Conservation (phyloP, 2,797 vertebrate species). For the Sebastes miniatus region DNA sequence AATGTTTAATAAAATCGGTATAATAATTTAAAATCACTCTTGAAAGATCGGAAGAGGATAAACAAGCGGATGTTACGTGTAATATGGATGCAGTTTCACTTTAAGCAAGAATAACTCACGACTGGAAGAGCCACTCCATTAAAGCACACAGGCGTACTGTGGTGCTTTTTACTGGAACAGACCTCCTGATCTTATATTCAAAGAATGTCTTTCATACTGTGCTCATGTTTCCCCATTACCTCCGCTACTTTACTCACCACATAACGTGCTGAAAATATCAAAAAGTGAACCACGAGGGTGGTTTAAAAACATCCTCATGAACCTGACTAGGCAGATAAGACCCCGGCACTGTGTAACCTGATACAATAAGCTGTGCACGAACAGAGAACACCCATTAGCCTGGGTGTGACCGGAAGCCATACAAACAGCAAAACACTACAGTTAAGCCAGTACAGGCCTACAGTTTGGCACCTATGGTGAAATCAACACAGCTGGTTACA, state of each 20-base stretch:
- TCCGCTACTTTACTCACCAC: neutral
- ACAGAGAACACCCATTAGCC: slow-evolving; percentile 7
- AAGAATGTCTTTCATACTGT: neutral
- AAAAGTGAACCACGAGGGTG: neutral
- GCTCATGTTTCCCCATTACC: neutral
- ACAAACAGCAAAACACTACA: neutral
- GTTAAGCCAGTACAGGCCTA: neutral
- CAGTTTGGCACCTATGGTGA: neutral
- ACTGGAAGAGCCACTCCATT: neutral
- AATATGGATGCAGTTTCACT: neutral
- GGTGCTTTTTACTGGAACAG: neutral
- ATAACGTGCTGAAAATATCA: neutral
- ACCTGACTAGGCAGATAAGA: neutral
- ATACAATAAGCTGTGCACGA: neutral
- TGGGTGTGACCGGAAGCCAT: neutral
- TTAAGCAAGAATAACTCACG: neutral
- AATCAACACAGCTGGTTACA: neutral
- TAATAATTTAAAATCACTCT: neutral
- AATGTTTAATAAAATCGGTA: neutral
- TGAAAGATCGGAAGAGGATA: neutral
- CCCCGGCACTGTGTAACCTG: neutral
- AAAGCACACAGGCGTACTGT: neutral
- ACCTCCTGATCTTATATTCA: neutral
- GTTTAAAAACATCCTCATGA: neutral
- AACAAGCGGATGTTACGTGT: neutral